phyloP scores from a whole-genome alignment of 2,888 invertebrate species.

The Dysmachus trigonus region DNA sequence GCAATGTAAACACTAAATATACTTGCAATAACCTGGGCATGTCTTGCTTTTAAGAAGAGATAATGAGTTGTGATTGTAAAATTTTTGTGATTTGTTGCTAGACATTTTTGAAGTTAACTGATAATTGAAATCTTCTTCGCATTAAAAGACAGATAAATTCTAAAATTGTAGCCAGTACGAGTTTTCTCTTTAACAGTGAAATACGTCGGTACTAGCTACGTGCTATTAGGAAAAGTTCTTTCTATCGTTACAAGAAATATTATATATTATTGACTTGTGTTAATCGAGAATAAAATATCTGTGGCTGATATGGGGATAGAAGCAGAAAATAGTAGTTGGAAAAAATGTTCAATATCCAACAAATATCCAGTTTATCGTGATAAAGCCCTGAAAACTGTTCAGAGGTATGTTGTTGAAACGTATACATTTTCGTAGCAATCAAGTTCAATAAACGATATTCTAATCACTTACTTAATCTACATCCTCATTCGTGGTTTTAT shows the following conservation, averaged over 20 bases:
- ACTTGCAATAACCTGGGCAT: not conserved
- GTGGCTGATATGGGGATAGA: not conserved
- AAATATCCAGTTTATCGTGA: constrained; percentile 49
- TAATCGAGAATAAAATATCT: not conserved
- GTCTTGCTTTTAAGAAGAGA: not conserved
- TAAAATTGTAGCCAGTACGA: not conserved
- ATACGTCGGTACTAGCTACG: not conserved
- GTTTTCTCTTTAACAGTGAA: not conserved
- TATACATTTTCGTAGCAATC: too few relatives aligned
- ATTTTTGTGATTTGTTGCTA: not conserved
- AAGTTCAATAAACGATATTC: not conserved
- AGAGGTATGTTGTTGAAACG: constrained; percentile 27
- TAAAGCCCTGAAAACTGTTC: constrained; percentile 21
- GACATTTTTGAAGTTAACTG: not conserved
- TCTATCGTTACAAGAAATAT: not conserved
- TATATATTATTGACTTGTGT: not conserved
- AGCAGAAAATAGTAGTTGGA: constrained; percentile 21
- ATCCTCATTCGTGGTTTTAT: not conserved
- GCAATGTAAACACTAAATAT: not conserved
- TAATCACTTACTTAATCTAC: not conserved
- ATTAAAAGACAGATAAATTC: not conserved
- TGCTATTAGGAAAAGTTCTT: not conserved
- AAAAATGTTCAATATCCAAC: constrained; percentile 43
- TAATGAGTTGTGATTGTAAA: not conserved
- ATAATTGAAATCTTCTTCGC: not conserved